These are phyloP conservation scores for Volucella inanis DNA, from an alignment of 2,888 invertebrate species.

Conservation along the genomic window DNA sequence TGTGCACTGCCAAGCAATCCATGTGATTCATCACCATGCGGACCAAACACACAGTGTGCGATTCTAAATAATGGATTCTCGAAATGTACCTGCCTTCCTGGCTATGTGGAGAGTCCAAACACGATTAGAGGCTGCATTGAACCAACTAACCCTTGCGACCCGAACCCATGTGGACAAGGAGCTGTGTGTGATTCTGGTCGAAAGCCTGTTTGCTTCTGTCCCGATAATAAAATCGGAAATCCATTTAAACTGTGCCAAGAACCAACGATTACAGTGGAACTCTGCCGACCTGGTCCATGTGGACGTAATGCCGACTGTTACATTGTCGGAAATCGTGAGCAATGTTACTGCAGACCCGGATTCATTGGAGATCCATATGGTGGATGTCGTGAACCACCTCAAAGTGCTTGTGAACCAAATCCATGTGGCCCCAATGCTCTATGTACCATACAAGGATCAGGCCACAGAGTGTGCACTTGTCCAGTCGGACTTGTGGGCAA, in stretches of 20 bases:
- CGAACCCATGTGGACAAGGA: slow-evolving; percentile 90
- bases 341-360: slow-evolving; percentile 91
- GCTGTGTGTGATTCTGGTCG: slow-evolving; percentile 91
- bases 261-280: slow-evolving; percentile 85
- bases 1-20: slow-evolving; percentile 90
- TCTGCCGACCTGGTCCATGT: slow-evolving; percentile 93
- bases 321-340: slow-evolving; percentile 90
- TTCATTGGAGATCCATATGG: slow-evolving; percentile 91
- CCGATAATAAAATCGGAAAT: slow-evolving; percentile 91
- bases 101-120: slow-evolving; percentile 93
- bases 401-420: slow-evolving; percentile 89
- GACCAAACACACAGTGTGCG: slow-evolving; percentile 93
- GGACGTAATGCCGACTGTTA: slow-evolving; percentile 93
- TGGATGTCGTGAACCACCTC: slow-evolving; percentile 88
- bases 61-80: slow-evolving; percentile 91
- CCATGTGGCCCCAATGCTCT: slow-evolving; percentile 92
- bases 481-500: slow-evolving; percentile 90
- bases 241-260: slow-evolving; percentile 90
- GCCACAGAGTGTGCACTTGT: slow-evolving; percentile 89
- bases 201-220: slow-evolving; percentile 92
- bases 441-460: slow-evolving; percentile 88
- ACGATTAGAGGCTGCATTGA: slow-evolving; percentile 93
- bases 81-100: slow-evolving; percentile 93
- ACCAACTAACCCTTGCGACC: slow-evolving; percentile 91
- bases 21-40: slow-evolving; percentile 93